Base-by-base conservation (phyloP, 2,797 vertebrate genomes). In the Antennarius maculatus region DNA sequence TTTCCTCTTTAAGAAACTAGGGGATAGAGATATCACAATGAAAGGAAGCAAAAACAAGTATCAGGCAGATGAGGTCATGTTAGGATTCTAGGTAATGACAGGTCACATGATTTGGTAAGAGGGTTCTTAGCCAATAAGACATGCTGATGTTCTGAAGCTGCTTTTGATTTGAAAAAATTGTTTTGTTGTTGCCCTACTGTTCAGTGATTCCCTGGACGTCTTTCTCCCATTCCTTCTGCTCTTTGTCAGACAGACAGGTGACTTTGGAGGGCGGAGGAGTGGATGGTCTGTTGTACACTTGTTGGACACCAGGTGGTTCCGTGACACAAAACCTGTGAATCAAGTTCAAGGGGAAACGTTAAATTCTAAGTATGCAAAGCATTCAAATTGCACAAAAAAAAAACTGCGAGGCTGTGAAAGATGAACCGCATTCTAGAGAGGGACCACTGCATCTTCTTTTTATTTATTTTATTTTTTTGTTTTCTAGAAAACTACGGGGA, bases 121-220 rank as follows among this genome's bases (percentile, higher is more conserved):
- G 31, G 31, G 7, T 39, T 10, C 9, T 39, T 10, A 39, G 7
- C 9, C 7, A 39, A 39, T 9, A 39, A 10, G 37, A 39, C 37
- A 39, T 39, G 37, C 37, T 39, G 10, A 39, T 39, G 10, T 39
- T 9, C 37, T 39, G 31, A 34, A 34, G 42, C 42, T 16, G 15
- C 14, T 14, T 43, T 16, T 15, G 15, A 43, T 14, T 43, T 2
- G 6, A 13, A 18, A 39, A 10, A 16, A 18, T 39, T 50, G 37
- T 18, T 46, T n/a, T 54, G 49, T 42, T 13, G 9, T 46, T 2
- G 65, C 81, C 96, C 95, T 92, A 99, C 97, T 95, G 79, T 87
- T 99, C 97, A 61, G 95, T 94, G 88, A 97, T 87, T 84, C 95
- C 94, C 82, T 98, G 96, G 55, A 97, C 88, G 7, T 99, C 97